Evolutionary conservation across 2,888 invertebrate genomes (phyloP).

Genomic region (Caenorhabditis panamensis): DNA sequence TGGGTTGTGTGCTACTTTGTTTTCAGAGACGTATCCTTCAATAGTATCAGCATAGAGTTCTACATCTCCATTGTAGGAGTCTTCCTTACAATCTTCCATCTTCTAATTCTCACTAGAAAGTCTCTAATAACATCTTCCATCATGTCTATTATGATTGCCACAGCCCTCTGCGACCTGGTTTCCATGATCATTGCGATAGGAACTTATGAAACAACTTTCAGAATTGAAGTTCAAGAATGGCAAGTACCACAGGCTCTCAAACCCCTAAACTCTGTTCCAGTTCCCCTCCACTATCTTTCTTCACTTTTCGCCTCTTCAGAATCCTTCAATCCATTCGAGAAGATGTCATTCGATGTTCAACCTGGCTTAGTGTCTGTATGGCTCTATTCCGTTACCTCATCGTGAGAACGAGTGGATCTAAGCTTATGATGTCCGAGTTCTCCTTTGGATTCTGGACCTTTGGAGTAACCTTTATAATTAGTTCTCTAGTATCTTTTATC

Average conservation of each 20-base stretch:
- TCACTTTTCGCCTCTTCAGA: not conserved
- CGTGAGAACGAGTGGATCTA: too few species aligned
- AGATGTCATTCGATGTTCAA: conserved; percentile 19
- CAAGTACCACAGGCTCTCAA: too few species aligned
- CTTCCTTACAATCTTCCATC: not conserved
- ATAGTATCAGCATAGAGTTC: not conserved
- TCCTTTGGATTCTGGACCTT: not conserved
- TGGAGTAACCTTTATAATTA: not conserved
- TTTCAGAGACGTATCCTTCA: not conserved
- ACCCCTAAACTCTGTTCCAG: too few species aligned
- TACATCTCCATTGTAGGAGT: not conserved
- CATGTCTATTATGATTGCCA: not conserved
- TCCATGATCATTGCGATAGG: not conserved
- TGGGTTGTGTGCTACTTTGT: too few species aligned
- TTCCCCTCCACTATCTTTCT: not conserved
- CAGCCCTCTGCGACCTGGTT: not conserved
- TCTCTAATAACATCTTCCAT: not conserved
- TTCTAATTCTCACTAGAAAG: not conserved
- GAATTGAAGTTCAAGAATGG: not conserved
- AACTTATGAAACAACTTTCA: not conserved
- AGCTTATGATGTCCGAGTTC: not conserved
- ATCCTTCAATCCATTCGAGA: conserved; percentile 13
- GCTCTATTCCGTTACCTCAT: not conserved
- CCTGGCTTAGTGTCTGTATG: conserved; percentile 29
- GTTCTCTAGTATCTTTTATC: not conserved